These are phyloP conservation scores for Candidula unifasciata DNA, from an alignment of 2,888 invertebrate species.

Conservation along the genomic window DNA sequence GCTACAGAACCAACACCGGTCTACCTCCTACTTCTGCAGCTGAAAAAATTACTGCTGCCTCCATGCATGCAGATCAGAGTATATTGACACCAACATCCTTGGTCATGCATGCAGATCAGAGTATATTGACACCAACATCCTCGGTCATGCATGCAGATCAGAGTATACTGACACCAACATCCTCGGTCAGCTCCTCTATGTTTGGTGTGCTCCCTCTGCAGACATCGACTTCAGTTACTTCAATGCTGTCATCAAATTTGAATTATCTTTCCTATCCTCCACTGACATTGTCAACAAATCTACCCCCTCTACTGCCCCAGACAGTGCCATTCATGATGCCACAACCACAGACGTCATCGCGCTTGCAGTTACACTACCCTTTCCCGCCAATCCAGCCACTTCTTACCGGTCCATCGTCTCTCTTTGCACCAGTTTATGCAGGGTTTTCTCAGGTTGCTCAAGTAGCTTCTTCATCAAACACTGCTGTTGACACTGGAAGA, in stretches of 20 bases:
- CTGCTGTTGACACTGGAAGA: too few species aligned
- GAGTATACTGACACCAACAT: not conserved
- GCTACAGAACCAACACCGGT: too few species aligned
- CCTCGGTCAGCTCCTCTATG: not conserved
- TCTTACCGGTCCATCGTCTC: not conserved
- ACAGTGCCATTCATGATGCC: not conserved
- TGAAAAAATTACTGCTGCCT: not conserved
- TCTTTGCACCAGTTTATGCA: not conserved
- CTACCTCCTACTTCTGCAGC: too few species aligned
- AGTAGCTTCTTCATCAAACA: not conserved
- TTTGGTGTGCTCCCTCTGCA: not conserved
- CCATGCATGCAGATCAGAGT: not conserved
- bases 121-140: not conserved
- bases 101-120: not conserved
- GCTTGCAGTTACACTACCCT: slow-evolving; percentile 1
- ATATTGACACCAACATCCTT: not conserved
- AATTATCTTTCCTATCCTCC: slow-evolving; percentile 27
- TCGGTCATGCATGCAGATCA: not conserved
- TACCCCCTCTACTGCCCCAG: slow-evolving; percentile 18
- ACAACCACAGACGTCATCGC: slow-evolving; percentile 8
- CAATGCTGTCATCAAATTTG: slow-evolving; percentile 13
- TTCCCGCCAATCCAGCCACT: slow-evolving; percentile 1
- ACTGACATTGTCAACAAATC: not conserved
- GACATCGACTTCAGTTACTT: not conserved
- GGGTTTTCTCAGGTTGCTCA: not conserved